phyloP scores from a whole-genome alignment of 2,113 vertebrate species.

The Cephalopterus ornatus region DNA sequence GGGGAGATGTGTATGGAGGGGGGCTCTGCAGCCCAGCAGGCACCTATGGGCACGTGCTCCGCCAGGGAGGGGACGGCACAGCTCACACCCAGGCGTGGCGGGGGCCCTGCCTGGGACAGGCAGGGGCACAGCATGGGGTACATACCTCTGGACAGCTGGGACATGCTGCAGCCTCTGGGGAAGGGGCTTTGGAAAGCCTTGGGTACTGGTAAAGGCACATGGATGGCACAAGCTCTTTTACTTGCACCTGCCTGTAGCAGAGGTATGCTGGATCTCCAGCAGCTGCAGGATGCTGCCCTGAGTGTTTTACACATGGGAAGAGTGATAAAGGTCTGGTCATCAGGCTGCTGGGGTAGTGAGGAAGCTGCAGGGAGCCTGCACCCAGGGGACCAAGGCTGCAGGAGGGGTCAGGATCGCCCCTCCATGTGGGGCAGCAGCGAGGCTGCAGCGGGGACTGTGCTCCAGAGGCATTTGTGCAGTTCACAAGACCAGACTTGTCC shows the following conservation, averaged over 20 bases:
- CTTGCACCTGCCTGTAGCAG: no score
- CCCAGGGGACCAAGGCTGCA: background rate
- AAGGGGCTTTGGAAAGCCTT: background rate
- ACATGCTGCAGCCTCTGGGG: background rate
- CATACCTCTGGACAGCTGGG: fast-evolving
- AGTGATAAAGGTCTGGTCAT: background rate
- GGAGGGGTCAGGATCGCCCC: background rate
- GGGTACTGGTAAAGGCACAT: no score
- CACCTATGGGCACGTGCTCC: background rate
- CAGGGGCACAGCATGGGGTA: background rate
- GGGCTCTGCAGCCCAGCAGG: background rate
- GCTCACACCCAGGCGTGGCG: fast-evolving
- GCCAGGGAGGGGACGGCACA: background rate
- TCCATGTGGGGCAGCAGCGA: background rate
- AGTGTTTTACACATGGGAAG: fast-evolving
- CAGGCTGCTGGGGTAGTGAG: background rate
- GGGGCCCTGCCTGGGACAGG: background rate
- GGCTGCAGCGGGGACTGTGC: background rate
- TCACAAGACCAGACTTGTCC: conserved; percentile 43
- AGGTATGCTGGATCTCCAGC: background rate
- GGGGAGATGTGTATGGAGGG: background rate
- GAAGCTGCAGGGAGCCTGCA: background rate
- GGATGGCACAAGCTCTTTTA: background rate
- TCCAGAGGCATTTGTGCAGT: background rate
- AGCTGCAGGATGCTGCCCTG: no score